Conservation (phyloP, 2,797 vertebrate species). For the Gymnodraco acuticeps region DNA sequence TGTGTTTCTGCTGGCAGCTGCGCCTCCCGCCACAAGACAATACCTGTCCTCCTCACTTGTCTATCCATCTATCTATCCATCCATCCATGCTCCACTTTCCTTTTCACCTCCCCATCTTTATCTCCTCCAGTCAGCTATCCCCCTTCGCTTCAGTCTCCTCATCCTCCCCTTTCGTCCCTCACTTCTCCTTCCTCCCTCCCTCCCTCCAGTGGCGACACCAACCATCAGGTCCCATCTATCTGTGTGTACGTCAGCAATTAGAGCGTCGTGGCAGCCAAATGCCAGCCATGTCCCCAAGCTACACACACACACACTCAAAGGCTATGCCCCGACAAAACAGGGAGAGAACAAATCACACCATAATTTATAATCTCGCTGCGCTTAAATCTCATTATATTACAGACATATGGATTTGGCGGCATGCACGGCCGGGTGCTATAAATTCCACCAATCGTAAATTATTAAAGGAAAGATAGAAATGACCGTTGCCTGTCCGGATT, state of each 20-base stretch:
- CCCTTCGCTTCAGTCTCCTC: conserved; percentile 19
- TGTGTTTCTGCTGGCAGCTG: conserved; percentile 65
- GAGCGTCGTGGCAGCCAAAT: conserved; percentile 97
- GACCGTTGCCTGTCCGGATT: conserved; percentile 77
- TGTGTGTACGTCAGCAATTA: conserved; percentile 99
- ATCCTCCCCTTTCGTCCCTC: conserved; percentile 21
- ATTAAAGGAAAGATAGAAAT: conserved; percentile 93
- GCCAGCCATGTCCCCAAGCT: conserved; percentile 98
- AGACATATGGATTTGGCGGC: conserved; percentile 98
- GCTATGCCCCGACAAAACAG: conserved; percentile 90
- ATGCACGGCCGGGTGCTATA: conserved; percentile 91
- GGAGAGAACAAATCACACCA: conserved; percentile 97
- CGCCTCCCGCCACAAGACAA: conserved; percentile 62
- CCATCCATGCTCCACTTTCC: conserved; percentile 31
- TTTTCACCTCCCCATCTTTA: conserved; percentile 15
- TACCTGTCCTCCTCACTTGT: conserved; percentile 66
- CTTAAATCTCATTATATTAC: conserved; percentile 99
- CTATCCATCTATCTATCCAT: conserved; percentile 47
- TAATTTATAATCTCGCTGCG: conserved; percentile 98
- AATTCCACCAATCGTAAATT: conserved; percentile 99
- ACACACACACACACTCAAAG: conserved; percentile 73
- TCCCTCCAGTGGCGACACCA: conserved; percentile 83
- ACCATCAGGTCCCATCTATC: conserved; percentile 99
- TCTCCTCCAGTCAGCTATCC: conserved; percentile 34
- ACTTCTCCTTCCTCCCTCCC: conserved; percentile 46